These are phyloP conservation scores for Lateolabrax maculatus DNA, from an alignment of 2,797 vertebrate species.

Conservation along the genomic window DNA sequence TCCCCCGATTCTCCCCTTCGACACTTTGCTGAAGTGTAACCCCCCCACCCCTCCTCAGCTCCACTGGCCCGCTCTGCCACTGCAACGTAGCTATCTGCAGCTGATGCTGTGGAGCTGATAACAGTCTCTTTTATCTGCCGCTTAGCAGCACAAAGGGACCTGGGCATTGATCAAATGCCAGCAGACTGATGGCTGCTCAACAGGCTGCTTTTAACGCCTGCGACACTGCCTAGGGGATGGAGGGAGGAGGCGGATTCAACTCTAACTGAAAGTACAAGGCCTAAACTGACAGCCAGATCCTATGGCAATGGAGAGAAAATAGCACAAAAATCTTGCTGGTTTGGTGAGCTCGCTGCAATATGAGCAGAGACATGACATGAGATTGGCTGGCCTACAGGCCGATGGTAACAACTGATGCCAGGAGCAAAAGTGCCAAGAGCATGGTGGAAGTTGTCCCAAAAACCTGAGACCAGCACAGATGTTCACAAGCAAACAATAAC, in stretches of 20 bases:
- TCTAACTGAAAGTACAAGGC: conserved; percentile 63
- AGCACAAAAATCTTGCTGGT: conserved; percentile 23
- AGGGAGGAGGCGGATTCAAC: conserved; percentile 60
- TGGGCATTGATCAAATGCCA: conserved; percentile 88
- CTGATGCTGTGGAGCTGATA: conserved; percentile 84
- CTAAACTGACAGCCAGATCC: conserved; percentile 57
- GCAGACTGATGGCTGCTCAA: conserved; percentile 85
- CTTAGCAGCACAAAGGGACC: conserved; percentile 87
- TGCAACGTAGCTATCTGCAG: conserved; percentile 75
- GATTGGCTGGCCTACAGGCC: conserved; percentile 11
- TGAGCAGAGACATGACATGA: conserved; percentile 22
- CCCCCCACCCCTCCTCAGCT: conserved; percentile 38
- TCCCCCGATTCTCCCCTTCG: conserved; percentile 53
- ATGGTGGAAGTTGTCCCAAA: not conserved
- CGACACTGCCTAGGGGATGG: conserved; percentile 68
- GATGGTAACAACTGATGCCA: conserved; percentile 4
- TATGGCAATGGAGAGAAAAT: conserved; percentile 48
- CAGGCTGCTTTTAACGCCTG: conserved; percentile 76
- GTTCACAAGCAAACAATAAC: not conserved
- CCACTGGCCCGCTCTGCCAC: conserved; percentile 51
- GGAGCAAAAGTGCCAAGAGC: not conserved
- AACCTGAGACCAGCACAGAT: not conserved
- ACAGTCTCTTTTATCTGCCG: conserved; percentile 86
- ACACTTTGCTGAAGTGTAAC: conserved; percentile 71
- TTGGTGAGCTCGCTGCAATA: conserved; percentile 35